A percentile compares a stretch with the other conserved stretches of the same genome.
These are phyloP conservation scores for Atta texana DNA, from an alignment of 1,140 invertebrate genomes.

Conservation along the genomic window DNA sequence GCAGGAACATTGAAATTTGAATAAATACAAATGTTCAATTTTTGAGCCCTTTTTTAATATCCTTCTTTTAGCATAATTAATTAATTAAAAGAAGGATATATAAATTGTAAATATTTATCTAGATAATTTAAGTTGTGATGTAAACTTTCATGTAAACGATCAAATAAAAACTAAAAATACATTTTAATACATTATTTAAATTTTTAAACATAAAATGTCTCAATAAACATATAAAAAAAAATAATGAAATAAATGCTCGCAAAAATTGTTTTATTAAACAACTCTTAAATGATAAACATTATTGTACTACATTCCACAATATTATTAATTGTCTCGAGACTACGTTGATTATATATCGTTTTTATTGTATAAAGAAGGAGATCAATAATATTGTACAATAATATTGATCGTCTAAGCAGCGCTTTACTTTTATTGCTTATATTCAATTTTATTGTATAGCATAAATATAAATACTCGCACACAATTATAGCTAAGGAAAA, in stretches of 20 bases:
- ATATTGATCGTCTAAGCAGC: no score
- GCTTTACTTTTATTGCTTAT: neutral
- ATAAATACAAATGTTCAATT: no score
- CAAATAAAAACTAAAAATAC: neutral
- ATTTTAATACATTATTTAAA: neutral
- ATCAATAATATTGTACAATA: no score
- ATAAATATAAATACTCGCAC: neutral
- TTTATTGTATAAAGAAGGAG: no score
- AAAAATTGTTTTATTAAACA: no score
- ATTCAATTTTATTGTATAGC: neutral
- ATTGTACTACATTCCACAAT: no score
- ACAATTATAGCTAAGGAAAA: neutral
- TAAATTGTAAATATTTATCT: neutral
- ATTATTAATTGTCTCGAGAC: no score
- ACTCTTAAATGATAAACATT: no score
- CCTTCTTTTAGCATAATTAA: neutral
- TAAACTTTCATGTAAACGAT: neutral
- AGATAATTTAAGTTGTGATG: neutral
- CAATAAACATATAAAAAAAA: neutral
- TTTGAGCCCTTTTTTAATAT: no score
- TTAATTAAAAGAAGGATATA: neutral
- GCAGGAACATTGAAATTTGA: no score
- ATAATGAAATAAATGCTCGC: no score
- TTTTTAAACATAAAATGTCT: neutral
- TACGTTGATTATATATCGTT: no score